A percentile compares a stretch with the other conserved stretches of the same genome.
phyloP scores from a whole-genome alignment of 2,113 vertebrate species.

The Reinhardtius hippoglossoides region DNA sequence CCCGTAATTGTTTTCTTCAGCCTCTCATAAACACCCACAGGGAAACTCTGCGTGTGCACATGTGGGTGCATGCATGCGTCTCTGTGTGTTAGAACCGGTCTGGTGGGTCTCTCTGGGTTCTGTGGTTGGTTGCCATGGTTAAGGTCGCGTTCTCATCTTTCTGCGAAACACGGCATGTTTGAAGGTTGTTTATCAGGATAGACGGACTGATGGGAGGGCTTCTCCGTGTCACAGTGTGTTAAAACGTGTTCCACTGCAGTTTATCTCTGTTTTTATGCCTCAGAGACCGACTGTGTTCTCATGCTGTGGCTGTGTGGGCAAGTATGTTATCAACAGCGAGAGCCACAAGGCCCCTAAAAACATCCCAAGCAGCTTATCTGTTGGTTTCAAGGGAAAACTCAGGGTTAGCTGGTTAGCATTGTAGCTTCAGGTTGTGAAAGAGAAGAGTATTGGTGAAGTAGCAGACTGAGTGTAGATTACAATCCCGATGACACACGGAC shows the following conservation, averaged over 20 bases:
- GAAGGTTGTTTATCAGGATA: not conserved
- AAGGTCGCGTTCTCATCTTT: constrained; percentile 36
- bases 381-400: too few relatives aligned
- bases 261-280: not conserved
- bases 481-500: too few relatives aligned
- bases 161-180: not conserved
- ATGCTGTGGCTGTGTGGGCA: not conserved
- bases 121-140: constrained; percentile 33
- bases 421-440: too few relatives aligned
- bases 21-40: not conserved
- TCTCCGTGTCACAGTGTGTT: not conserved
- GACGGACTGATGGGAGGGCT: not conserved
- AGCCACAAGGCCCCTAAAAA: not conserved
- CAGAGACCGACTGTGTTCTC: not conserved
- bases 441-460: too few relatives aligned
- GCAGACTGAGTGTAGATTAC: too few relatives aligned
- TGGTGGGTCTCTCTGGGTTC: constrained; percentile 21
- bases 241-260: not conserved
- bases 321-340: not conserved
- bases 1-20: constrained; percentile 33
- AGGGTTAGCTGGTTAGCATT: not conserved
- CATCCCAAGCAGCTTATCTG: too few relatives aligned
- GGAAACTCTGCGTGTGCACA: not conserved
- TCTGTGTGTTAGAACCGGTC: constrained; percentile 42
- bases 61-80: constrained; percentile 1